Percentiles rank a stretch among this genome's conserved stretches.
phyloP scores from a whole-genome alignment of 2,888 invertebrate species.

The Epirrhoe alternata region DNA sequence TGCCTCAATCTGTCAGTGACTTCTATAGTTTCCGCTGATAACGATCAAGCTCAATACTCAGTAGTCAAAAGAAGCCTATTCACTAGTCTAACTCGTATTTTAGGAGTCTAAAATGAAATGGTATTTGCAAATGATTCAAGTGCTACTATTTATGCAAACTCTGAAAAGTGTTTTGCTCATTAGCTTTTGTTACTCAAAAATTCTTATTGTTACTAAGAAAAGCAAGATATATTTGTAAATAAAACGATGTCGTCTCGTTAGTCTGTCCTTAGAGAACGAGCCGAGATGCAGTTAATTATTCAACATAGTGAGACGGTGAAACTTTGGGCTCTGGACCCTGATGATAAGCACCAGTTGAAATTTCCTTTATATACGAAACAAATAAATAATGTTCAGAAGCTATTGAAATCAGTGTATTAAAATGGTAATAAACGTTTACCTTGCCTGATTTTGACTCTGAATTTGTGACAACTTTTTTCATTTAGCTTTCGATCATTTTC shows the following conservation, averaged over 20 bases:
- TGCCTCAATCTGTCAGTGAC: not conserved
- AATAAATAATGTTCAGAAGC: too few species aligned
- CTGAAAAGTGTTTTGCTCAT: not conserved
- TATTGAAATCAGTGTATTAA: too few species aligned
- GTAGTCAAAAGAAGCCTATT: not conserved
- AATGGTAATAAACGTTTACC: too few species aligned
- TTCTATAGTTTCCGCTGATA: not conserved
- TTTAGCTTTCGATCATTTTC: too few species aligned
- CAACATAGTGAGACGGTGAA: conserved; percentile 35
- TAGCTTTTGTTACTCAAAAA: not conserved
- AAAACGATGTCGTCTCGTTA: not conserved
- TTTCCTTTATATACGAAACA: not conserved
- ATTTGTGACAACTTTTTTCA: too few species aligned
- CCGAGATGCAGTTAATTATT: conserved; percentile 46
- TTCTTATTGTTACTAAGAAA: not conserved
- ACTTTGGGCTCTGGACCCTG: conserved; percentile 6
- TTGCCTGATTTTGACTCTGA: too few species aligned
- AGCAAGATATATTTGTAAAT: not conserved
- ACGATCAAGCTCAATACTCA: not conserved
- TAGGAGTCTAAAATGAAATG: too few species aligned
- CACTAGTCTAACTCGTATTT: not conserved
- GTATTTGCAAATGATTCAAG: too few species aligned
- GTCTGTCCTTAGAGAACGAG: not conserved
- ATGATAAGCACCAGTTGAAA: not conserved
- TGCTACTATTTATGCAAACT: not conserved